phyloP scores from a whole-genome alignment of 2,113 vertebrate genomes.

The Entelurus aequoreus region DNA sequence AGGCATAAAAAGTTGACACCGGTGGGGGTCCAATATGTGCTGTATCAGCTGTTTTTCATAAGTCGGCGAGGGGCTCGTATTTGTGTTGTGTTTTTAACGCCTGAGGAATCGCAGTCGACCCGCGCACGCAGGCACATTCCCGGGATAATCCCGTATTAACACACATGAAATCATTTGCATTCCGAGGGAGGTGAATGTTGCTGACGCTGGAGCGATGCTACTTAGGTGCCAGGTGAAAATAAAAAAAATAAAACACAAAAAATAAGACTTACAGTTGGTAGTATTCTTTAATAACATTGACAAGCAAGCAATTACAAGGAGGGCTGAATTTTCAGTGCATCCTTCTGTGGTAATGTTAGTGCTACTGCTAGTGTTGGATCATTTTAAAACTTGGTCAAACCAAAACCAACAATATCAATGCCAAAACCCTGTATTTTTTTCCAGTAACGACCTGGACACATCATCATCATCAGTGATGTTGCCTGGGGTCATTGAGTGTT shows the following conservation, averaged over 20 bases:
- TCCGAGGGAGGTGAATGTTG: conserved; percentile 40
- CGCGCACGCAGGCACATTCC: conserved; percentile 8
- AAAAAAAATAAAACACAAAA: conserved; percentile 16
- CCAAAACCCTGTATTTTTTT: too few relatives aligned
- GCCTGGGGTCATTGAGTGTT: too few relatives aligned
- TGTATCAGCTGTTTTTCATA: conserved; percentile 26
- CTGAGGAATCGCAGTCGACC: neutral
- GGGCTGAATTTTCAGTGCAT: too few relatives aligned
- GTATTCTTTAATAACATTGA: too few relatives aligned
- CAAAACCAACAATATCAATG: too few relatives aligned
- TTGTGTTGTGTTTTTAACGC: conserved; percentile 3
- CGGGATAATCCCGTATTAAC: conserved; percentile 33
- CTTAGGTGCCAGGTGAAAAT: conserved; percentile 60
- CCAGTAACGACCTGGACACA: too few relatives aligned
- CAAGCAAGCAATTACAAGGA: too few relatives aligned
- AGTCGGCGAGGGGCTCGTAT: conserved; percentile 14
- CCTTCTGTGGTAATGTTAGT: too few relatives aligned
- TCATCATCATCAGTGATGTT: too few relatives aligned
- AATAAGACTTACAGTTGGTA: too few relatives aligned
- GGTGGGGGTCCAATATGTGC: conserved; percentile 12
- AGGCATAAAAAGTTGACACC: conserved; percentile 13
- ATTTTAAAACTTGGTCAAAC: too few relatives aligned
- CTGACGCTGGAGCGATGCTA: conserved; percentile 48
- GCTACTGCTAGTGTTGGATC: too few relatives aligned
- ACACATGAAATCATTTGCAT: conserved; percentile 33